phyloP scores from a whole-genome alignment of 2,888 invertebrate genomes.

The Teleiodes luculella region DNA sequence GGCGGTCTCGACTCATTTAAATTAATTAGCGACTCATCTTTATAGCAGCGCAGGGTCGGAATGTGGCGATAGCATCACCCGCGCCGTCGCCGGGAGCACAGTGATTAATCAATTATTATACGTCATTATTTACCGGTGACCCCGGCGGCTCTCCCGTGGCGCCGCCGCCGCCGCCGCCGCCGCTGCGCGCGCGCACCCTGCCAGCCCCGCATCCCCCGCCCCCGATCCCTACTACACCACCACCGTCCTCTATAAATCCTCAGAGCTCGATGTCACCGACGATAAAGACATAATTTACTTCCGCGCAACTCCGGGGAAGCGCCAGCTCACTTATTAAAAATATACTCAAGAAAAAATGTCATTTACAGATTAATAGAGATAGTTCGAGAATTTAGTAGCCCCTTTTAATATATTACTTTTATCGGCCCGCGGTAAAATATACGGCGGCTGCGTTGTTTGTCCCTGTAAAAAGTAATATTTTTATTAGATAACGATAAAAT shows the following conservation, averaged over 20 bases:
- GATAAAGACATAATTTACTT: conserved; percentile 65
- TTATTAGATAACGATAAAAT: neutral
- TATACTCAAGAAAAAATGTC: conserved; percentile 7
- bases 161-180: conserved; percentile 24
- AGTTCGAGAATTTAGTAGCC: conserved; percentile 1
- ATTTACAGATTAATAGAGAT: conserved; percentile 12
- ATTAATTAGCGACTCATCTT: conserved; percentile 65
- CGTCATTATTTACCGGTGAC: conserved; percentile 58
- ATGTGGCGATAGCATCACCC: conserved; percentile 43
- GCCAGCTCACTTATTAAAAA: conserved; percentile 3
- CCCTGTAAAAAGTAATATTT: neutral
- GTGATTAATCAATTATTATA: conserved; percentile 70
- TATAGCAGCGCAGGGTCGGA: conserved; percentile 35
- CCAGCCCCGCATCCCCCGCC: conserved; percentile 17
- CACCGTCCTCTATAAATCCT: conserved; percentile 37
- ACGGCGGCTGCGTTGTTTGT: neutral
- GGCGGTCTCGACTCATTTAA: conserved; percentile 55
- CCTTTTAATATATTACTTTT: neutral
- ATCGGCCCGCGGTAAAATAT: neutral
- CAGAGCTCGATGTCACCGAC: conserved; percentile 30
- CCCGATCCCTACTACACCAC: conserved; percentile 20
- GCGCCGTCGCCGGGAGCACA: conserved; percentile 33
- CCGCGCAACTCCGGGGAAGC: conserved; percentile 30
- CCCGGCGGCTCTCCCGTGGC: conserved; percentile 21
- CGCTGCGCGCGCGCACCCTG: conserved; percentile 7